Base-by-base conservation (phyloP, 2,113 vertebrate species). In the Morone chrysops region DNA sequence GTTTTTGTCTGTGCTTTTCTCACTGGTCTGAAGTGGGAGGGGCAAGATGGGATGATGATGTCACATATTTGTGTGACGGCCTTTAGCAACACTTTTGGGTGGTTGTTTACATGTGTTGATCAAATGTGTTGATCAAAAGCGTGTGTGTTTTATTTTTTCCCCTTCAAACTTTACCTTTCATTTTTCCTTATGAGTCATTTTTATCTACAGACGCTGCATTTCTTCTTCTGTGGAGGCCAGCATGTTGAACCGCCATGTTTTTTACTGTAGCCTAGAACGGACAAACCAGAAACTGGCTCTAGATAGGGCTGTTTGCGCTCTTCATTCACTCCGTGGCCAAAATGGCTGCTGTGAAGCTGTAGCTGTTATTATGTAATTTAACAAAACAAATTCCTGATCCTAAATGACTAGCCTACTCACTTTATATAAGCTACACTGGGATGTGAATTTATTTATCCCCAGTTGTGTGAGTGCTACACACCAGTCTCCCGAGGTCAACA, bases 401-500 rank as follows among this genome's bases (percentile, higher is more conserved):
- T 70, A 31, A 53, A 59, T 54, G 43, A 76, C n/a, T 25, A 16
- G 14, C 8, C 47, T 48, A n/a, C 25, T 72, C 36, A 38, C 22
- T 40, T 74, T 56, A 56, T 48, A 59, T 22, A 43, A 47, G 14
- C 5, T 68, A 54, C 17, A 9, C 20, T 60, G 60, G 69, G 18
- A 66, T 80, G 41, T 47, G 31, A 20, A 60, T 71, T 56, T 51
- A 62, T 47, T 59, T 31, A 5, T 61, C 51, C 25, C 48, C 2
- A 17, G 18, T 67, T 45, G 48, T 68, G 31, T 41, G 51, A 47
- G 7, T 53, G 18, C 50, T 31, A 20, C 56, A 61, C 48, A 47
- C 53, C 45, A 56, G 54, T 57, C 71, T 81, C 66, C 67, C 65
- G 81, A 83, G 86, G 87, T 89, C 80, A 87, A 59, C 72, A 63